Evolutionary conservation across 2,888 invertebrate species (phyloP), one percentile per base, ranked within the genome.

Genomic region (Oxycera nigricornis): DNA sequence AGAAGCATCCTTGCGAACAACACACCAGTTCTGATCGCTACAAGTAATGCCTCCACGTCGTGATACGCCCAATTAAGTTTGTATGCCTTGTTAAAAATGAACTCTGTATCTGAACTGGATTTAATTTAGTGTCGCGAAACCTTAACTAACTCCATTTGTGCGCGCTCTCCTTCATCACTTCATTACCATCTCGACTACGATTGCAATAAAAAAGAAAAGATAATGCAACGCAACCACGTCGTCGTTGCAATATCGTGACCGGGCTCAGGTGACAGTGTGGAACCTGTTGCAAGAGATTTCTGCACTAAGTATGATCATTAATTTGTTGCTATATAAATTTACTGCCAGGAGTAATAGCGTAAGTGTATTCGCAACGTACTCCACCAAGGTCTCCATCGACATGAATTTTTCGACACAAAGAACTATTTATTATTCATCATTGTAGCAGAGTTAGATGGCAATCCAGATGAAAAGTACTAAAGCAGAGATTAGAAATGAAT

Each of bases 261-360:
- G 30, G 70, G 35, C 55, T 55, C 70, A 70, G 70, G 70, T 70
- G 70, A 70, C 70, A 70, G 55, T 31, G 46, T 55, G 55, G 70
- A 70, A 70, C 70, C 70, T 70, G 55, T 70, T 70, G 65, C 31
- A 70, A 55, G 52, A 55, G 2, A 61, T 31, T 20, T n/a, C 22
- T 41, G 20, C 22, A 11, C 24, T 20, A 22, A 17, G 46, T 35
- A 2, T 52, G 70, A 70, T 70, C 70, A 55, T 70, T 70, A 70
- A 70, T 70, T 70, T 70, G 70, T 70, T 70, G 24, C 70, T 70
- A 70, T 55, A 70, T 70, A 55, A 52, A 70, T 17, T 70, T 68
- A 68, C 28, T 68, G 28, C 67, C n/a, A 26, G 2, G 50, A n/a
- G 67, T 46, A 26, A 28, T 68, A 22, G 41, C 41, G 6, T 9